Evolutionary conservation across 2,888 invertebrate species (phyloP).

Genomic region (Dinocampus coccinellae): DNA sequence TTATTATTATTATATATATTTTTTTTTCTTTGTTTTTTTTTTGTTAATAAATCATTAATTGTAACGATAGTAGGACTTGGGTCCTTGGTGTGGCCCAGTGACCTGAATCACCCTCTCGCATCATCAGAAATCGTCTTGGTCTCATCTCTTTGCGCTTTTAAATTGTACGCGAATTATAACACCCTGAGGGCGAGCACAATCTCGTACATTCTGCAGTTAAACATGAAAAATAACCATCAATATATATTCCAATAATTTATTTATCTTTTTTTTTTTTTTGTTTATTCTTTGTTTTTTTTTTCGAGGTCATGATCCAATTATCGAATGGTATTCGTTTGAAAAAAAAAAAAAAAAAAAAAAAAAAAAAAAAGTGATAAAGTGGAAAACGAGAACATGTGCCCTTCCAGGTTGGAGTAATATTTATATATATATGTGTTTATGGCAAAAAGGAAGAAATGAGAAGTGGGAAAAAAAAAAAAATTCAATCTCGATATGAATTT

Average conservation of each 20-base stretch:
- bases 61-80: slow-evolving; percentile 44
- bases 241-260: no score
- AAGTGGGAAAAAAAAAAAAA: slow-evolving; percentile 23
- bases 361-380: no score
- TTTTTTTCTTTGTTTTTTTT: slow-evolving; percentile 6
- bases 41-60: slow-evolving; percentile 34
- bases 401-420: slow-evolving; percentile 17
- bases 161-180: slow-evolving; percentile 16
- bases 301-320: slow-evolving; percentile 48
- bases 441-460: background rate
- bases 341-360: no score
- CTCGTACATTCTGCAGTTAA: slow-evolving; percentile 31
- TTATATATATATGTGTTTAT: slow-evolving; percentile 8
- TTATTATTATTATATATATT: no score
- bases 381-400: slow-evolving; percentile 42
- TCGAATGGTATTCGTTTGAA: slow-evolving; percentile 28
- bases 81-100: slow-evolving; percentile 64
- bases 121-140: slow-evolving; percentile 38
- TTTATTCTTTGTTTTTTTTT: slow-evolving; percentile 32
- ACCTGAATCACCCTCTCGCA: slow-evolving; percentile 60
- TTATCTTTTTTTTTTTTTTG: slow-evolving; percentile 16
- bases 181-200: slow-evolving; percentile 40
- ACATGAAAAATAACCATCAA: slow-evolving; percentile 28
- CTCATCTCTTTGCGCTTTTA: slow-evolving; percentile 13
- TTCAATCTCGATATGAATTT: slow-evolving; percentile 25